Base-by-base conservation (phyloP, 2,888 invertebrate genomes). In the Holacanthella duospinosa region DNA sequence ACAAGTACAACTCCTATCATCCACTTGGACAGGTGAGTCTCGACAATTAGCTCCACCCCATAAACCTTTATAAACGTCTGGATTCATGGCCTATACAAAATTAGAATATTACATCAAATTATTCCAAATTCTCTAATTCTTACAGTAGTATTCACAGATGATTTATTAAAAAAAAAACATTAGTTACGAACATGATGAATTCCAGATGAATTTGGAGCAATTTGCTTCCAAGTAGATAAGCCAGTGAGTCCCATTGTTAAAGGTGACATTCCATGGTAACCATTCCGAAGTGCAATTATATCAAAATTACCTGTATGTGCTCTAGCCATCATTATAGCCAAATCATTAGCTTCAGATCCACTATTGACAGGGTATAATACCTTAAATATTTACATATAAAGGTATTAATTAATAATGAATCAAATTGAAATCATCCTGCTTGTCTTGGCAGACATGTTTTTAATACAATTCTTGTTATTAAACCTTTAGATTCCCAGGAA, bases 341-440 rank as follows among this genome's bases (percentile, higher is more conserved):
- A 79, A 76, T 99, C 97, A 75, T 96, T 97, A 0, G 97, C 96
- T 79, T 99, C 97, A 3, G 93, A 91, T 0, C 97, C 97, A 74
- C 95, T 96, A 78, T 97, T 97, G 1, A 93, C 89, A 73, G 96
- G 85, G 76, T 93, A 95, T 1, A 90, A 89, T 28, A 89, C 87
- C 89, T 90, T 75, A 24, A 48, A 36, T 55, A 53, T 29, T 53
- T 21, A 53, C 26, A 12, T 2, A 29, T 3, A 60, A 19, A 60
- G 12, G 19, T 43, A 36, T 44, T 44, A 2, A 59, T 44, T 44
- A n/a, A 25, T 3, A 57, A 29, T 26, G n/a, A n/a, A n/a, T n/a
- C n/a, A n/a, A n/a, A n/a, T 21, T 57, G 19, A 29, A 57, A n/a
- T 29, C 24, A 29, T 57, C 16, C 26, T 28, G 54, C 21, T 12